Conservation (phyloP, 2,888 invertebrate genomes). For the Scaeva pyrastri region DNA sequence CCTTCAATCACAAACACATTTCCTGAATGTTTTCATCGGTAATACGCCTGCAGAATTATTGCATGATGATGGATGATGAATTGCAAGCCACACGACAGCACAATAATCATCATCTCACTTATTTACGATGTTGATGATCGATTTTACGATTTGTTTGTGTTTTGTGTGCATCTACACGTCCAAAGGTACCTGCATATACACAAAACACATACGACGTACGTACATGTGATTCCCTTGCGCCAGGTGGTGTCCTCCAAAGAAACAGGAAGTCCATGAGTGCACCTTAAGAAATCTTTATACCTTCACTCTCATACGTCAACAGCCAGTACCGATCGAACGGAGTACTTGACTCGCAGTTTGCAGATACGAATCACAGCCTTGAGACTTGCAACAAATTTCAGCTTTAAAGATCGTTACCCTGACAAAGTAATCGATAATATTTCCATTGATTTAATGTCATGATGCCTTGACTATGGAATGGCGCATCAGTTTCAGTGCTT, state of each 20-base stretch:
- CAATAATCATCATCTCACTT: conserved; percentile 59
- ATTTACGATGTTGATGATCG: conserved; percentile 59
- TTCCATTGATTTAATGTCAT: conserved; percentile 67
- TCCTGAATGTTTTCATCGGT: conserved; percentile 47
- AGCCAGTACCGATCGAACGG: too few relatives aligned
- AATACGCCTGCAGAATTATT: conserved; percentile 15
- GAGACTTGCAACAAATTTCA: conserved; percentile 51
- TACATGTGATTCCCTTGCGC: conserved; percentile 24
- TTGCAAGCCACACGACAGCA: conserved; percentile 30
- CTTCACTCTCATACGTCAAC: conserved; percentile 1
- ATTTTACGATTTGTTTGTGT: conserved; percentile 47
- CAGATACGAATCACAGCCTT: conserved; percentile 38
- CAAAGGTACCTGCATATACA: too few relatives aligned
- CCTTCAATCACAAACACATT: conserved; percentile 34
- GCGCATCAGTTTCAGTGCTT: background rate
- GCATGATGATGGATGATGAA: conserved; percentile 47
- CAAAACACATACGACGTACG: too few relatives aligned
- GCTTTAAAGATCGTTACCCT: conserved; percentile 40
- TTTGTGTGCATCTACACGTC: background rate
- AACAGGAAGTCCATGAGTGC: conserved; percentile 45
- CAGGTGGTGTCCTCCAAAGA: conserved; percentile 51
- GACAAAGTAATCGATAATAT: conserved; percentile 74
- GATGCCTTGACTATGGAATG: conserved; percentile 42
- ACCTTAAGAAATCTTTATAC: conserved; percentile 30
- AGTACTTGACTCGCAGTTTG: background rate